phyloP scores from a whole-genome alignment of 2,113 vertebrate species.

The Arothron firmamentum region DNA sequence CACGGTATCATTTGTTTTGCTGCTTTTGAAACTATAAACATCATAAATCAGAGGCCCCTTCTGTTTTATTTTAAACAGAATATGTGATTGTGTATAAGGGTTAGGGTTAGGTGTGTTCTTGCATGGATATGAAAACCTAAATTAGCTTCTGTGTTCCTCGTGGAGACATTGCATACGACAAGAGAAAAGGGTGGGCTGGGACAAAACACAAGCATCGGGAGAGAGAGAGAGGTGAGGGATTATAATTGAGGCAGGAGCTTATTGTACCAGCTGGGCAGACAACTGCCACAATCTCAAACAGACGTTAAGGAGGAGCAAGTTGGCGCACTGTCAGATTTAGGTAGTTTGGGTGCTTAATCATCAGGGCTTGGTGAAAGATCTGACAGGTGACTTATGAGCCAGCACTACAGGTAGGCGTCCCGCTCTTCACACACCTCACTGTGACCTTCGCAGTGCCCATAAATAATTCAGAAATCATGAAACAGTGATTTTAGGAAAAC shows the following conservation, averaged over 20 bases:
- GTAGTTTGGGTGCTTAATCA: constrained; percentile 65
- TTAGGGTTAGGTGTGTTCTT: too few species aligned
- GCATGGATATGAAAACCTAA: too few species aligned
- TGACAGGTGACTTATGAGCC: constrained; percentile 71
- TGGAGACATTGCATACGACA: constrained; percentile 15
- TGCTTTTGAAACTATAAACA: too few species aligned
- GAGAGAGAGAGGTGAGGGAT: constrained; percentile 10
- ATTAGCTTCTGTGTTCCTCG: background rate
- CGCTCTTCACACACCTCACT: constrained; percentile 40
- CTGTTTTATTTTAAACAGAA: background rate
- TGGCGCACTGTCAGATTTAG: constrained; percentile 60
- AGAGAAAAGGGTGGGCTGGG: constrained; percentile 19
- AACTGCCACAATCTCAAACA: constrained; percentile 44
- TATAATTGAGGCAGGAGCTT: constrained; percentile 38
- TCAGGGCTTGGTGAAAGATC: constrained; percentile 33
- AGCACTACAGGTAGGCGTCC: constrained; percentile 58
- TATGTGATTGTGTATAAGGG: background rate
- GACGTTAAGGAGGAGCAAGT: constrained; percentile 62
- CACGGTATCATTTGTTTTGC: too few species aligned
- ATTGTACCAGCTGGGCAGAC: constrained; percentile 48
- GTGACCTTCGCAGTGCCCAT: constrained; percentile 67
- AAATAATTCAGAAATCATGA: constrained; percentile 64
- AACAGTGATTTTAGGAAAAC: constrained; percentile 64
- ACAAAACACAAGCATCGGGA: constrained; percentile 2
- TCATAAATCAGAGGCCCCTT: too few species aligned